Evolutionary conservation across 2,888 invertebrate species (phyloP).

Genomic region (Cephus sareptanus): DNA sequence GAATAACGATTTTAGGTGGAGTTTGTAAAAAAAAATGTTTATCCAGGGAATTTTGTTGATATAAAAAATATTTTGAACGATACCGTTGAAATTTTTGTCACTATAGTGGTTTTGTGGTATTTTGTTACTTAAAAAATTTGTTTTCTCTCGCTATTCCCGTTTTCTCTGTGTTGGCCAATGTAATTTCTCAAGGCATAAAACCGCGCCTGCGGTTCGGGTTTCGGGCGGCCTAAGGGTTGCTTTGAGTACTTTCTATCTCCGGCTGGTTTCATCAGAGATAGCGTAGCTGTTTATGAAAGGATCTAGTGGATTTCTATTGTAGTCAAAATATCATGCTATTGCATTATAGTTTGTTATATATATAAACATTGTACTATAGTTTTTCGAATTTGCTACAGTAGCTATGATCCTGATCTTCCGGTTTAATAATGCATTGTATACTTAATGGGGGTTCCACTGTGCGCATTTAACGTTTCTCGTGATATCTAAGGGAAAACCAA

Average conservation of each 20-base stretch:
- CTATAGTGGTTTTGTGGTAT: background rate
- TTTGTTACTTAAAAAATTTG: background rate
- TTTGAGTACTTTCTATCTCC: background rate
- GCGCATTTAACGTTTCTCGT: background rate
- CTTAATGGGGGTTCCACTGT: background rate
- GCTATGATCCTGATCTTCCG: background rate
- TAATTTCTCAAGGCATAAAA: background rate
- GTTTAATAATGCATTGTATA: background rate
- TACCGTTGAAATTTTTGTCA: background rate
- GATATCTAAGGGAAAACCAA: background rate
- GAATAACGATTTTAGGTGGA: background rate
- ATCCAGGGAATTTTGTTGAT: background rate
- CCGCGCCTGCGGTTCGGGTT: background rate
- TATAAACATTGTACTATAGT: background rate
- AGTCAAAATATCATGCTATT: background rate
- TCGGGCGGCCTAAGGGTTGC: background rate
- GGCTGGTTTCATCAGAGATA: background rate
- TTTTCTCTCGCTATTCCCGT: background rate
- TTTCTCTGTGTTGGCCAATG: background rate
- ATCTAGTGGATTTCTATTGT: background rate
- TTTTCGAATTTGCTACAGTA: background rate
- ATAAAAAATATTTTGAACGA: background rate
- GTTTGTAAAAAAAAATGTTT: background rate
- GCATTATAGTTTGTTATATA: no score
- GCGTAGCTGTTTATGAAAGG: background rate